Evolutionary conservation across 2,888 invertebrate species (phyloP).

Genomic region (Himalopsyche tibetana): DNA sequence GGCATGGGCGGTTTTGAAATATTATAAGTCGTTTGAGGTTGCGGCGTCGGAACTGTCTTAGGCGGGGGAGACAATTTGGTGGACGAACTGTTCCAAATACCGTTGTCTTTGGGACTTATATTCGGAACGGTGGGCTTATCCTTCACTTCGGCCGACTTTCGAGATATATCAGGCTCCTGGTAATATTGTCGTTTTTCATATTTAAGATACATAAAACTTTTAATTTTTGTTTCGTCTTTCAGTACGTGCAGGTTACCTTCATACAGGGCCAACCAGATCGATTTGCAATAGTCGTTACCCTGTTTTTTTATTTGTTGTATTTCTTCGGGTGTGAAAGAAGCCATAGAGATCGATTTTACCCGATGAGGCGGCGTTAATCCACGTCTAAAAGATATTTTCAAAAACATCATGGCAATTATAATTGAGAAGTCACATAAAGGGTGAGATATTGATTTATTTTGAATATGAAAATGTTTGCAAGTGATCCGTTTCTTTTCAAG

Average conservation of each 20-base stretch:
- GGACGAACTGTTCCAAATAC: conserved; percentile 56
- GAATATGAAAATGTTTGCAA: too few relatives aligned
- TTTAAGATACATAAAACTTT: conserved; percentile 95
- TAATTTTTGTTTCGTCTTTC: conserved; percentile 92
- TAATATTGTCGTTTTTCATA: conserved; percentile 88
- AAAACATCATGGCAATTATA: conserved; percentile 66
- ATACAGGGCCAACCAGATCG: conserved; percentile 94
- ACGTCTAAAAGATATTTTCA: conserved; percentile 82
- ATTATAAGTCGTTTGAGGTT: conserved; percentile 47
- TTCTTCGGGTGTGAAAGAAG: conserved; percentile 96
- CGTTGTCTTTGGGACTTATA: conserved; percentile 54
- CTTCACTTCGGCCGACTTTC: conserved; percentile 32
- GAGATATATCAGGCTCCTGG: conserved; percentile 50
- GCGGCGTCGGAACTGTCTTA: conserved; percentile 62
- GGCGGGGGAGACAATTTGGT: conserved; percentile 36
- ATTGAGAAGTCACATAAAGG: too few relatives aligned
- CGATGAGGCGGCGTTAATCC: conserved; percentile 98
- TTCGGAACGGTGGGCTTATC: conserved; percentile 53
- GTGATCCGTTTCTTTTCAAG: too few relatives aligned
- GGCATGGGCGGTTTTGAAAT: conserved; percentile 18
- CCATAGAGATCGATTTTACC: conserved; percentile 99
- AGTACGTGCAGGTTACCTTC: conserved; percentile 85
- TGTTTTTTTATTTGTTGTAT: conserved; percentile 91
- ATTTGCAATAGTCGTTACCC: conserved; percentile 95
- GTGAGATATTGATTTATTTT: too few relatives aligned